Base-by-base conservation (phyloP, 2,113 vertebrate genomes). In the Anhinga anhinga region DNA sequence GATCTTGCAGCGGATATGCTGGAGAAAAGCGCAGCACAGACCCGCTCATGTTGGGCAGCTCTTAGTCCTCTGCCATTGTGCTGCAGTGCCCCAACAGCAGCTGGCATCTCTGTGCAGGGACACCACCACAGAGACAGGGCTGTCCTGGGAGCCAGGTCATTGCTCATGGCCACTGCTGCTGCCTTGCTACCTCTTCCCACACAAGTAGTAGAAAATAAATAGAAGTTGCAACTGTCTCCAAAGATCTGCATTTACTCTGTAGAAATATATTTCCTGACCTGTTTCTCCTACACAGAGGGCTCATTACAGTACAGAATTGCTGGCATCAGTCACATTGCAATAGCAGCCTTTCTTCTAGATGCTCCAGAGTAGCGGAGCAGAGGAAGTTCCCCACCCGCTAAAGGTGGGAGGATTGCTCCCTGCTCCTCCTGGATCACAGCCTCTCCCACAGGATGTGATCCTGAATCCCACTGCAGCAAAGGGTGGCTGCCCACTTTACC, bases 1-100 rank as follows among this genome's bases (percentile, higher is more conserved):
- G 65, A 25, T 36, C 53, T n/a, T 13, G 36, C 36, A 82, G 52
- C 2, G 1, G 15, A 13, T 56, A 18, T 4, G 1, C 9, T 53
- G n/a, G n/a, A 17, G 62, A 52, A 49, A 72, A 88, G 21, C 3
- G 0, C 16, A 62, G 29, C 67, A 8, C 9, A n/a, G 72, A 58
- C 47, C 36, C 1, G 3, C 29, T 34, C 0, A 1, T 9, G n/a
- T 12, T 21, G 71, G 29, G 72, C n/a, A 78, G 53, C 2, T 40
- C 44, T 30, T 40, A 19, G 8, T 71, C 29, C 29, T 9, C 52
- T 67, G 32, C 19, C n/a, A 6, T 15, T 4, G 18, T 27, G 27
- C 40, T 86, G 36, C 62, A 66, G 47, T 29, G n/a, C 11, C 71
- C 42, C 36, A 49, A 3, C 22, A 44, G 5, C 18, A 2, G 0